Conservation (phyloP, 35 echinoderm and acorn worm species). For the Diadema setosum region DNA sequence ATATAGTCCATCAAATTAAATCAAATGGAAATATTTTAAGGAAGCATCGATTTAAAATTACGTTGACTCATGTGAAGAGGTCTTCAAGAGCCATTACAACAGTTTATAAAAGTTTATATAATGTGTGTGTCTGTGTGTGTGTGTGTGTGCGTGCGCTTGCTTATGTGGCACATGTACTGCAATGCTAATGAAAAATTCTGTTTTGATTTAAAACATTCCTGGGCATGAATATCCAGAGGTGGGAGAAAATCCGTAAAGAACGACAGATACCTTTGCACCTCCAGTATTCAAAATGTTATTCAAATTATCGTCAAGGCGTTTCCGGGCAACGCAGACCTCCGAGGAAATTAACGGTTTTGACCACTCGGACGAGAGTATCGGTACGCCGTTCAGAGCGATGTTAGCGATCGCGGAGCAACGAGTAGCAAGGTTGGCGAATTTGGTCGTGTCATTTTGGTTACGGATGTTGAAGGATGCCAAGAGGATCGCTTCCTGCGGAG, state of each 20-base stretch:
- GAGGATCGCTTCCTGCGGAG: background rate
- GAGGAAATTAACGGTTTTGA: background rate
- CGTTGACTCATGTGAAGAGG: too few species aligned
- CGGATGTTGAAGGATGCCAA: background rate
- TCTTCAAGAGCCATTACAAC: too few species aligned
- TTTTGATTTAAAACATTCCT: background rate
- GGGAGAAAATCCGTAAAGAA: background rate
- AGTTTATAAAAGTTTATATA: too few species aligned
- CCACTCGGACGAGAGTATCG: background rate
- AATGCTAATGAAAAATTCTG: too few species aligned
- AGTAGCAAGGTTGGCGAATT: background rate
- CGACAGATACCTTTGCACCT: background rate
- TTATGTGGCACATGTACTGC: too few species aligned
- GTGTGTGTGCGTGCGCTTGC: too few species aligned
- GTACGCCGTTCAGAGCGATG: background rate
- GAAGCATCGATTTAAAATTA: too few species aligned
- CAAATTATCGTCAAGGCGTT: background rate
- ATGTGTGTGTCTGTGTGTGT: too few species aligned
- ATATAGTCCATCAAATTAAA: too few species aligned
- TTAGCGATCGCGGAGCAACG: background rate
- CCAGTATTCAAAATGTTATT: background rate
- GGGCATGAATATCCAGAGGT: background rate
- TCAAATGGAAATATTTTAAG: too few species aligned
- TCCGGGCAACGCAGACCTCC: background rate
- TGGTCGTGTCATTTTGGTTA: background rate